Evolutionary conservation across 2,888 invertebrate species (phyloP).

Genomic region (Cerastoderma edule): DNA sequence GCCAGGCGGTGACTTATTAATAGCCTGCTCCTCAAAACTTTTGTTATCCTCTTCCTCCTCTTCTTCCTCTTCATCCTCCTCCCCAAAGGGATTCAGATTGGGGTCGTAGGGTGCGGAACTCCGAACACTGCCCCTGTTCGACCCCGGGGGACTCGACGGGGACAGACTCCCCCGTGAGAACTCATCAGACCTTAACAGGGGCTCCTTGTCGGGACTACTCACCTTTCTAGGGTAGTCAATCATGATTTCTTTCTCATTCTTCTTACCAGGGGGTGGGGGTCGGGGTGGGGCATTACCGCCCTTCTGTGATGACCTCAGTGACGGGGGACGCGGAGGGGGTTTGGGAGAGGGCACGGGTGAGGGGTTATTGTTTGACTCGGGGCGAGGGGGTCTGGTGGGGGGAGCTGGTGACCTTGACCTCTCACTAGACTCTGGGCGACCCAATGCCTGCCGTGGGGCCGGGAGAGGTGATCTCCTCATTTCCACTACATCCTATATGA

Average conservation of each 20-base stretch:
- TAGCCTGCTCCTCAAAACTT: too few species aligned
- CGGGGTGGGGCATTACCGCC: slow-evolving; percentile 36
- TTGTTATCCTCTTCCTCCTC: slow-evolving; percentile 60
- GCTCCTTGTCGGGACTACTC: neutral
- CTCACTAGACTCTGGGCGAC: slow-evolving; percentile 39
- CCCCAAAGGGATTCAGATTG: slow-evolving; percentile 53
- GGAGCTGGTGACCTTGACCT: slow-evolving; percentile 46
- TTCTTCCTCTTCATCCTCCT: slow-evolving; percentile 56
- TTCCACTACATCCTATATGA: slow-evolving; percentile 57
- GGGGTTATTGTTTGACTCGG: slow-evolving; percentile 30
- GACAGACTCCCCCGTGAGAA: slow-evolving; percentile 7
- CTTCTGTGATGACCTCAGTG: slow-evolving; percentile 36
- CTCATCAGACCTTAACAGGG: slow-evolving; percentile 18
- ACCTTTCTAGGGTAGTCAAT: slow-evolving; percentile 37
- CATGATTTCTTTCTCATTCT: slow-evolving; percentile 39
- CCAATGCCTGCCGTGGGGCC: slow-evolving; percentile 48
- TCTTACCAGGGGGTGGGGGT: slow-evolving; percentile 48
- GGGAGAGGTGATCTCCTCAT: slow-evolving; percentile 54
- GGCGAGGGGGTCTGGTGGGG: slow-evolving; percentile 37
- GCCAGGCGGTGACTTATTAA: slow-evolving; percentile 3
- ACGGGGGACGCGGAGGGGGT: slow-evolving; percentile 48
- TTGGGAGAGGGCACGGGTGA: slow-evolving; percentile 60
- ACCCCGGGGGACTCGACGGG: neutral
- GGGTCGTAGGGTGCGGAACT: slow-evolving; percentile 49
- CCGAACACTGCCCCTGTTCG: slow-evolving; percentile 45